Evolutionary conservation across 2,797 vertebrate species (phyloP).

Genomic region (Syngnathus acus): DNA sequence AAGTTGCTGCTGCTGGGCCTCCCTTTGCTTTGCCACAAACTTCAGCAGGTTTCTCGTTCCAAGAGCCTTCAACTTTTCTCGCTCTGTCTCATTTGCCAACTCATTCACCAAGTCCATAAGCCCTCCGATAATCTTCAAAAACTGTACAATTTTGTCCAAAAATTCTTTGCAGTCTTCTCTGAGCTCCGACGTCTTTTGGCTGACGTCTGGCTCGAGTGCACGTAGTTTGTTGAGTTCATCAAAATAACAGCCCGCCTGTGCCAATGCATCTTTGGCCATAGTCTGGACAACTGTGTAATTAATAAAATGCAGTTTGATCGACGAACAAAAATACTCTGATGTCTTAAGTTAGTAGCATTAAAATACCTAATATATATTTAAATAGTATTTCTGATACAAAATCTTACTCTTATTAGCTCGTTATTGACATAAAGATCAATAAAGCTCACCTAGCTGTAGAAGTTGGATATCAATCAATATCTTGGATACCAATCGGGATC

Average conservation of each 20-base stretch:
- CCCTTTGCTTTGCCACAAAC: conserved; percentile 88
- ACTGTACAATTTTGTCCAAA: conserved; percentile 88
- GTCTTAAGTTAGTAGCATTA: too few relatives aligned
- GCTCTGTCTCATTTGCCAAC: conserved; percentile 86
- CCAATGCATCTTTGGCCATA: conserved; percentile 82
- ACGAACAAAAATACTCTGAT: too few relatives aligned
- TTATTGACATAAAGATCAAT: not conserved
- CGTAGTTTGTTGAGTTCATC: conserved; percentile 90
- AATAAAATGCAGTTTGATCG: not conserved
- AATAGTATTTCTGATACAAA: too few relatives aligned
- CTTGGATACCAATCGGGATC: not conserved
- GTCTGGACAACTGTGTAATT: conserved; percentile 29
- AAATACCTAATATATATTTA: too few relatives aligned
- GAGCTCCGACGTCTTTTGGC: conserved; percentile 83
- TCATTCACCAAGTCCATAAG: conserved; percentile 88
- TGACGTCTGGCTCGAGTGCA: conserved; percentile 83
- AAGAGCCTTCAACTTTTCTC: conserved; percentile 96
- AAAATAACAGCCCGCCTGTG: conserved; percentile 82
- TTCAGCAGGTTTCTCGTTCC: conserved; percentile 90
- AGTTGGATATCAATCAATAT: not conserved
- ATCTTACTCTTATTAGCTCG: not conserved
- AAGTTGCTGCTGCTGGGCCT: conserved; percentile 92
- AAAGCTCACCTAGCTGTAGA: not conserved
- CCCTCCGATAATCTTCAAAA: conserved; percentile 87
- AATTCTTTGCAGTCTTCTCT: conserved; percentile 92